Evolutionary conservation across 2,797 vertebrate species (phyloP), one percentile per base, ranked within the genome.

Genomic region (Clarias fuscus): DNA sequence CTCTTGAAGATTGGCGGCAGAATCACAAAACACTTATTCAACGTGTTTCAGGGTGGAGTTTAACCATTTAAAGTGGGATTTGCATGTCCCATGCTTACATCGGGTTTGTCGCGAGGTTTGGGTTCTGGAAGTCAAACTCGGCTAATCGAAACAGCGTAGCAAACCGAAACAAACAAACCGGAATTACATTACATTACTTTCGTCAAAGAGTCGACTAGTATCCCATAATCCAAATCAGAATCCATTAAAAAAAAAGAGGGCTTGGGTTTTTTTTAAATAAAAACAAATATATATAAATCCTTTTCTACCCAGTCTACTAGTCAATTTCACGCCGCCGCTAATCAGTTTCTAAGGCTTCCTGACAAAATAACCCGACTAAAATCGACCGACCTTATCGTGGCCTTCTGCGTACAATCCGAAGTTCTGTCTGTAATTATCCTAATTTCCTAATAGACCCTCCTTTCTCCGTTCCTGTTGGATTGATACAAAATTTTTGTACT

Each of bases 351-450:
- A 80, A 83, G 18, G 24, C 83, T 86, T 72, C 70, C 82, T 27
- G 75, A 58, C 27, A 37, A 84, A 82, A 68, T 68, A 83, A 59
- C 30, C 71, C 73, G 84, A 84, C 75, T 76, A 65, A 85, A 43
- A 30, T 78, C 81, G 89, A 95, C 95, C 94, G 95, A 97, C 95
- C 96, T 96, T 95, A 95, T 95, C 95, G 97, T 98, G 97, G 97
- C 97, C 97, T 98, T 98, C 94, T 91, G 93, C 95, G 94, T 97
- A 97, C 94, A 95, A 96, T 95, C 94, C 92, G 90, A 95, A 95
- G 94, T 94, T 95, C 91, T 93, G 95, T 92, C 93, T 93, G 94
- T 95, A 94, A 88, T 89, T 84, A 86, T 53, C 48, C 13, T 53
- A 14, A 53, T 81, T 88, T 86, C 56, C 92, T 91, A 93, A 92